Evolutionary conservation across 2,113 vertebrate genomes (phyloP).

Genomic region (Egretta garzetta): DNA sequence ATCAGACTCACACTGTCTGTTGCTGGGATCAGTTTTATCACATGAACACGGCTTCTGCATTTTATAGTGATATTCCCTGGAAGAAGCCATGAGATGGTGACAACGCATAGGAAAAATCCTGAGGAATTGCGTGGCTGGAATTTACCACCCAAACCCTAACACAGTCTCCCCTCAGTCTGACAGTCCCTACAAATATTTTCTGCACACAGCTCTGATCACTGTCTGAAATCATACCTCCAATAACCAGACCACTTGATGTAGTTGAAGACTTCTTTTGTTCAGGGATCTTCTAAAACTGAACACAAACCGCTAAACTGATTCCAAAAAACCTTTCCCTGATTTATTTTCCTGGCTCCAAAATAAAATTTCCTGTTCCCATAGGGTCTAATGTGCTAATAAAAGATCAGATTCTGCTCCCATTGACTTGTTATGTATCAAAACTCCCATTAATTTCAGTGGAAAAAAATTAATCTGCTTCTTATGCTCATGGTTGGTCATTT

Average conservation of each 20-base stretch:
- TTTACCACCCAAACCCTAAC: background rate
- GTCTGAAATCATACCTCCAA: background rate
- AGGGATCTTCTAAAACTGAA: background rate
- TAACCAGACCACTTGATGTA: background rate
- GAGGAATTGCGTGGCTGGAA: background rate
- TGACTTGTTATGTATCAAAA: background rate
- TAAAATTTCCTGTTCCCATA: background rate
- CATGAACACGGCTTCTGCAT: background rate
- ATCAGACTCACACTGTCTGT: background rate
- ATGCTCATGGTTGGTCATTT: background rate
- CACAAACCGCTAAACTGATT: background rate
- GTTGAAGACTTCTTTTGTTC: background rate
- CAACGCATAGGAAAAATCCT: background rate
- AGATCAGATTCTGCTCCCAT: background rate
- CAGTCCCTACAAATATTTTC: background rate
- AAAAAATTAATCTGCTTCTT: background rate
- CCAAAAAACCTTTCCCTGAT: background rate
- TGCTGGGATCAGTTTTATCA: background rate
- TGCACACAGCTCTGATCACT: background rate
- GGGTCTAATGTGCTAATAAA: background rate
- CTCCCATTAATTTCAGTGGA: background rate
- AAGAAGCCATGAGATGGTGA: background rate
- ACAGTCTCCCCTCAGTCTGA: background rate
- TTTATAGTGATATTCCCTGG: background rate
- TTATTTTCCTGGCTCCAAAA: background rate